Percentiles rank a stretch among this genome's conserved stretches.
Evolutionary conservation across 2,797 vertebrate species (phyloP).

Genomic region (Rhodeus uyekii): DNA sequence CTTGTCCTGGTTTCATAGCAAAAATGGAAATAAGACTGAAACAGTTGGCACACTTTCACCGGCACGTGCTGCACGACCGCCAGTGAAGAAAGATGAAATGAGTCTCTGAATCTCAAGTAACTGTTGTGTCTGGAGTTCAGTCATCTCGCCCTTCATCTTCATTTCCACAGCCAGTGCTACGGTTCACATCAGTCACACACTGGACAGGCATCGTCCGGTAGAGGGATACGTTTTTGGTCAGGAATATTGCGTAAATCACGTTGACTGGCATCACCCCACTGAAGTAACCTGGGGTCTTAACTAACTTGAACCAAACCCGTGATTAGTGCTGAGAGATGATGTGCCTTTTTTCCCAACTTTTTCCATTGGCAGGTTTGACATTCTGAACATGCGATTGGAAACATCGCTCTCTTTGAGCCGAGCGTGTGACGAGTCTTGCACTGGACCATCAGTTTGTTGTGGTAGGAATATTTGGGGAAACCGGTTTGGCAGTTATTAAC

Average conservation of each 20-base stretch:
- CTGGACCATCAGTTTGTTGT: background rate
- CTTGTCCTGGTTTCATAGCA: conserved; percentile 22
- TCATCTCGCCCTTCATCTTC: background rate
- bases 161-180: background rate
- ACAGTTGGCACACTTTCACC: conserved; percentile 23
- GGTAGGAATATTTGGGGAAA: background rate
- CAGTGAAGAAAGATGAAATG: conserved; percentile 24
- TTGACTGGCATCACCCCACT: background rate
- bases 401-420: background rate
- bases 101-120: conserved; percentile 23
- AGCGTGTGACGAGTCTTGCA: background rate
- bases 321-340: too few species aligned
- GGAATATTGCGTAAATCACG: background rate
- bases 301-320: background rate
- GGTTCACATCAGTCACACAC: background rate
- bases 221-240: background rate
- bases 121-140: conserved; percentile 19
- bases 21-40: conserved; percentile 28
- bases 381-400: background rate
- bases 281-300: background rate
- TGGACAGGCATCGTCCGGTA: background rate
- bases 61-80: conserved; percentile 8
- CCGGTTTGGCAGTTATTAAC: background rate
- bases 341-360: background rate
- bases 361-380: background rate